Conservation (phyloP, 2,888 invertebrate genomes). For the Schrankia costaestrigalis region DNA sequence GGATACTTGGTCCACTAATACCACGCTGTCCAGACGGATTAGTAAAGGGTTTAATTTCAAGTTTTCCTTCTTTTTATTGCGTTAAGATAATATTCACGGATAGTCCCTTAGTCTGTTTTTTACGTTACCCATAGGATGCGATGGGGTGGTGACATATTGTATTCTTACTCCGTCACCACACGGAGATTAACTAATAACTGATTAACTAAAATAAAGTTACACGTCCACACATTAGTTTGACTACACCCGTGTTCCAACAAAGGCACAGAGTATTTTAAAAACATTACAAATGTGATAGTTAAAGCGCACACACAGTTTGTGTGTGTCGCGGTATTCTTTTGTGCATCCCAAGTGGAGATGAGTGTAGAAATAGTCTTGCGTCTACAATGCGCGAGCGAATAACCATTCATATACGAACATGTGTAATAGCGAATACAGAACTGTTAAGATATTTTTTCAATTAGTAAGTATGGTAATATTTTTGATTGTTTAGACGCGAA, state of each 20-base stretch:
- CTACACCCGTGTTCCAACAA: conserved; percentile 21
- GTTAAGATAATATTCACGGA: background rate
- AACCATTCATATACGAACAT: conserved; percentile 26
- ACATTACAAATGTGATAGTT: conserved; percentile 28
- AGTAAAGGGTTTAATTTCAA: background rate
- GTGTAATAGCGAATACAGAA: conserved; percentile 14
- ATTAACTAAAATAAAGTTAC: no score
- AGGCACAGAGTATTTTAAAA: conserved; percentile 24
- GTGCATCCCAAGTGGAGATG: conserved; percentile 24
- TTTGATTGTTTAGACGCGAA: no score
- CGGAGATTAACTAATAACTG: no score
- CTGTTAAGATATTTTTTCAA: no score
- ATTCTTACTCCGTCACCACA: background rate
- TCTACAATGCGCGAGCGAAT: conserved; percentile 30
- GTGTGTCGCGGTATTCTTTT: conserved; percentile 28
- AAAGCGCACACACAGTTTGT: conserved; percentile 26
- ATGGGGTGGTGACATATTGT: background rate
- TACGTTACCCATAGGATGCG: background rate
- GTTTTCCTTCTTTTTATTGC: background rate
- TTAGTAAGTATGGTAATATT: no score
- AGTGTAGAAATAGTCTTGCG: conserved; percentile 31
- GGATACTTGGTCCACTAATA: no score
- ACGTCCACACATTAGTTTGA: conserved; percentile 9
- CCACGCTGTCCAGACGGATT: no score
- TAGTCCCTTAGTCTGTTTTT: background rate